Evolutionary conservation across 2,113 vertebrate species (phyloP), one percentile per base, ranked within the genome.

Genomic region (Ancistrus triradiatus): DNA sequence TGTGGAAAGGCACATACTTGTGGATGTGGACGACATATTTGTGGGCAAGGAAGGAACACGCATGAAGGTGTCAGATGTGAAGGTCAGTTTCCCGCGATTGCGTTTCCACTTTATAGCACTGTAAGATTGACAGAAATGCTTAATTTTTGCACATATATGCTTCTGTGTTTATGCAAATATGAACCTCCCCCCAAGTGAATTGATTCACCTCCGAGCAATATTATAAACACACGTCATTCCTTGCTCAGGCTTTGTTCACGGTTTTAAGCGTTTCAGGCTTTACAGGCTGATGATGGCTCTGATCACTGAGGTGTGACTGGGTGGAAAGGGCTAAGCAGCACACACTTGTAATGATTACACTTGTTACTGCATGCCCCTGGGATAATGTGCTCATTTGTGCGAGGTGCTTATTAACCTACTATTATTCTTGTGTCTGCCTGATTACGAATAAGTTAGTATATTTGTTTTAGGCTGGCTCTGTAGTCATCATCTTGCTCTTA

Each of bases 31-130:
- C 49, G 95, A 98, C 68, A 98, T 98, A 74, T 98, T 98, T 78
- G 95, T 98, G 69, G 95, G 95, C 74, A 98, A 98, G 81, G 95
- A 98, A 80, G 95, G 95, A 62, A 98, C 95, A 18, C 92, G 95
- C 52, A 98, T 98, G 95, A 98, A 97, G 75, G 91, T 97, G 74
- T 90, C 92, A 2, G 95, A 98, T 51, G 95, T 98, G 60, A 92
- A 95, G 92, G 95, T 98, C 83, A 87, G 93, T 66, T 4, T 44
- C n/a, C n/a, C n/a, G n/a, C n/a, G n/a, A n/a, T n/a, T n/a, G n/a
- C n/a, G n/a, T n/a, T n/a, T n/a, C n/a, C n/a, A n/a, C n/a, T n/a
- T n/a, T n/a, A n/a, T n/a, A n/a, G n/a, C n/a, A n/a, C n/a, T n/a
- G n/a, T n/a, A n/a, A n/a, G n/a, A n/a, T n/a, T n/a, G n/a, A n/a